Percentiles rank a stretch among this genome's conserved stretches.
Evolutionary conservation across 2,797 vertebrate genomes (phyloP).

Genomic region (Delichon dasypus): DNA sequence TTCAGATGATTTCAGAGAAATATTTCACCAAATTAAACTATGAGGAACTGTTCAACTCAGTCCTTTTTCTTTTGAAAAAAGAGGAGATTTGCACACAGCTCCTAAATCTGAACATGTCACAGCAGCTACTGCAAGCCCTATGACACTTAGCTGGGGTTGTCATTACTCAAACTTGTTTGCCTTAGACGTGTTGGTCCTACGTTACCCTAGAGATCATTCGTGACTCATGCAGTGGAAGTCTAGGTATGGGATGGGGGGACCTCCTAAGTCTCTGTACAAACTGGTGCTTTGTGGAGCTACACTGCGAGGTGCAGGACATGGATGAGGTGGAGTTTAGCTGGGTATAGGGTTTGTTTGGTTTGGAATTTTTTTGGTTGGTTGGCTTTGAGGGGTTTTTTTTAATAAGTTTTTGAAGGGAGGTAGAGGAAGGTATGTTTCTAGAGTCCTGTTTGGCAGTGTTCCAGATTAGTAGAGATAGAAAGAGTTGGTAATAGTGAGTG

Average conservation of each 20-base stretch:
- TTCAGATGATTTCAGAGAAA: conserved; percentile 19
- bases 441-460: background rate
- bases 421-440: background rate
- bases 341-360: background rate
- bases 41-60: background rate
- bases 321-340: background rate
- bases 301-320: background rate
- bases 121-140: background rate
- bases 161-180: background rate
- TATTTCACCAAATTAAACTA: background rate
- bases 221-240: background rate
- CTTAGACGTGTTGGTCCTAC: background rate
- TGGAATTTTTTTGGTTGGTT: background rate
- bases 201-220: background rate
- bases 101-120: background rate
- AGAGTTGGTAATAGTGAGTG: background rate
- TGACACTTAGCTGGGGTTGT: background rate
- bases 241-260: background rate
- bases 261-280: background rate
- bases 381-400: too few species aligned
- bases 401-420: background rate
- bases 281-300: background rate
- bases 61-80: background rate
- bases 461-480: background rate
- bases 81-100: background rate